Evolutionary conservation across 2,113 vertebrate genomes (phyloP), one percentile per base, ranked within the genome.

Genomic region (Grallaria varia): DNA sequence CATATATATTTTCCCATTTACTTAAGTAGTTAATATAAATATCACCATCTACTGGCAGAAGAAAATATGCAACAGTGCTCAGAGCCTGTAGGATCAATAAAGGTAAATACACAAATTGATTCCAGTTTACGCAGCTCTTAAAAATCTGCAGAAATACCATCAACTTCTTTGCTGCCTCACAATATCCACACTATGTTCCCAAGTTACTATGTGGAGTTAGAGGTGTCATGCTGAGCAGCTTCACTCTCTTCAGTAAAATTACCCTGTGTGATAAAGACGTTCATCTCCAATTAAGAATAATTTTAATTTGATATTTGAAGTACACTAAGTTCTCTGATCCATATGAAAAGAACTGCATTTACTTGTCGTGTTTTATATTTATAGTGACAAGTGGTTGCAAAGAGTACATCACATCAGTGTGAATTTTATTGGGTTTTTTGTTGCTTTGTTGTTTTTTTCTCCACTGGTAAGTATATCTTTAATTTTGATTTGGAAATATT

Each of bases 31-130:
- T 91, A 92, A 92, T 66, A 93, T 87, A 90, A 94, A 88, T 85
- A 96, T 92, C 95, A 94, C 95, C 92, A 95, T 80, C 92, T 97
- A 88, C 95, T 95, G 90, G 69, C 53, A 83, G 87, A 91, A 93
- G 33, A 87, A 94, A 94, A 89, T 44, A 87, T 4, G 30, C 30
- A 89, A 45, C 31, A 64, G 11, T 24, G 20, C 73, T 95, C 56
- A 68, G n/a, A 58, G 40, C 52, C 27, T 79, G 66, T 69, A 87
- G 73, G 55, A 93, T 91, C 66, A 95, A 95, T 91, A 92, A 87
- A 87, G 40, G 64, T 40, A 91, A 92, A 84, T 64, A 89, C 9
- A 31, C 12, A 94, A 93, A 82, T 53, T 77, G 66, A 91, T 93
- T 89, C 69, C 37, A 64, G n/a, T 13, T 94, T 76, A 91, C 44